Evolutionary conservation across 2,888 invertebrate species (phyloP).

Genomic region (Ctenicera cuprea): DNA sequence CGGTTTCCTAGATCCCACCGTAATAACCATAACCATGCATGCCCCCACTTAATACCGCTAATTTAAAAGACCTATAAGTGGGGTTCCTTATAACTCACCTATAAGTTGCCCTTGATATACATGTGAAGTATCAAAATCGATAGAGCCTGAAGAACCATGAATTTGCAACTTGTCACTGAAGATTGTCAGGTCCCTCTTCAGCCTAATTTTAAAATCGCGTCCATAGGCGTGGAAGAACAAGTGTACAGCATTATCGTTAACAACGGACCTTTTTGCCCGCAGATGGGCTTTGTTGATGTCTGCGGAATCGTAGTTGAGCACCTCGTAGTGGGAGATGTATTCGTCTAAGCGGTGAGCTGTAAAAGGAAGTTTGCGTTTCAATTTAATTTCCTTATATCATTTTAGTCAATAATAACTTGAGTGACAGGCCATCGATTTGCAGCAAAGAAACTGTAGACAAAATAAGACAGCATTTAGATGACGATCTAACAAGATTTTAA

Average conservation of each 20-base stretch:
- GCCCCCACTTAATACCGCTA: too few relatives aligned
- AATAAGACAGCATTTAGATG: too few relatives aligned
- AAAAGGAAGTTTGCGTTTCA: constrained; percentile 71
- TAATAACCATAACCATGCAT: too few relatives aligned
- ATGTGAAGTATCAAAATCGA: constrained; percentile 88
- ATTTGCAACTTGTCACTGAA: constrained; percentile 90
- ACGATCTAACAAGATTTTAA: too few relatives aligned
- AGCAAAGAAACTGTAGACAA: too few relatives aligned
- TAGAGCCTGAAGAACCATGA: constrained; percentile 75
- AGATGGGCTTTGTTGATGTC: constrained; percentile 79
- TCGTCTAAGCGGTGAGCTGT: constrained; percentile 88
- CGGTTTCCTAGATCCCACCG: too few relatives aligned
- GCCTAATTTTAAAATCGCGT: constrained; percentile 86
- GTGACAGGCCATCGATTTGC: too few relatives aligned
- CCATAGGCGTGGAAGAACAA: constrained; percentile 86
- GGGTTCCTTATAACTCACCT: constrained; percentile 73
- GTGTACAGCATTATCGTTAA: constrained; percentile 73
- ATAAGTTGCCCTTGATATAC: constrained; percentile 90
- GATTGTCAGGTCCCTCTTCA: constrained; percentile 89
- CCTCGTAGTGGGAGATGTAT: constrained; percentile 93
- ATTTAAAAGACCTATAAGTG: too few relatives aligned
- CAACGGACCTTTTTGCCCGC: constrained; percentile 82
- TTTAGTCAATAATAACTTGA: constrained; percentile 35
- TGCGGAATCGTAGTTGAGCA: constrained; percentile 85
- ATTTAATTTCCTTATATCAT: constrained; percentile 27